A percentile compares a stretch with the other conserved stretches of the same genome.
phyloP scores from a whole-genome alignment of 2,113 vertebrate genomes.

The Rhombomys opimus region DNA sequence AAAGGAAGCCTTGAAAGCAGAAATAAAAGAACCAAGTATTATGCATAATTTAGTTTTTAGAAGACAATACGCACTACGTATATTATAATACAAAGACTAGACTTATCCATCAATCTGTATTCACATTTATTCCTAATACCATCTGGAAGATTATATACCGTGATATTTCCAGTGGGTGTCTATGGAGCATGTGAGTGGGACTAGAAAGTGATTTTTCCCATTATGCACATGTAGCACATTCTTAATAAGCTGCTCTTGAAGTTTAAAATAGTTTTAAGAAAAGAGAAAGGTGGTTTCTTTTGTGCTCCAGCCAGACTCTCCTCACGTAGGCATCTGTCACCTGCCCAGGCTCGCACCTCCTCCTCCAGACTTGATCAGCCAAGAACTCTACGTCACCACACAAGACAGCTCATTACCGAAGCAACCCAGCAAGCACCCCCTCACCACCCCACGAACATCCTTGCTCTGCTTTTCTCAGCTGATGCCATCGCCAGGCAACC shows the following conservation, averaged over 20 bases:
- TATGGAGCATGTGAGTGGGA: not conserved
- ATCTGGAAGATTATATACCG: not conserved
- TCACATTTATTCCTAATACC: not conserved
- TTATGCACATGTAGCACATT: slow-evolving; percentile 3
- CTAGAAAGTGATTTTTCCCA: not conserved
- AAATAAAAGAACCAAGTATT: not conserved
- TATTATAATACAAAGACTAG: not conserved
- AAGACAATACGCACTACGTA: not conserved
- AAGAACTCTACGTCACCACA: not conserved
- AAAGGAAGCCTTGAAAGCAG: not conserved
- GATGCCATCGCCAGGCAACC: slow-evolving; percentile 38
- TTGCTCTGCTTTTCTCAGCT: not conserved
- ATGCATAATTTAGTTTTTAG: not conserved
- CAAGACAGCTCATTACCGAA: slow-evolving; percentile 57
- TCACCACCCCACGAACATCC: not conserved
- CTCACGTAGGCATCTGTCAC: slow-evolving; percentile 61
- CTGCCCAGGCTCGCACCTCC: not conserved
- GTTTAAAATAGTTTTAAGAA: slow-evolving; percentile 46
- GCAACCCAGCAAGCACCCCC: not conserved
- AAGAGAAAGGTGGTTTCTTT: slow-evolving; percentile 32
- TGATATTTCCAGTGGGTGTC: not conserved
- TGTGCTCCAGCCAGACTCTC: slow-evolving; percentile 38
- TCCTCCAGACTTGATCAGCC: slow-evolving; percentile 16
- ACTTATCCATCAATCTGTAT: too few relatives aligned
- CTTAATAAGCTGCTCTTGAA: not conserved